Conservation (phyloP, 2,888 invertebrate species). For the Megaustenia siamemsis region DNA sequence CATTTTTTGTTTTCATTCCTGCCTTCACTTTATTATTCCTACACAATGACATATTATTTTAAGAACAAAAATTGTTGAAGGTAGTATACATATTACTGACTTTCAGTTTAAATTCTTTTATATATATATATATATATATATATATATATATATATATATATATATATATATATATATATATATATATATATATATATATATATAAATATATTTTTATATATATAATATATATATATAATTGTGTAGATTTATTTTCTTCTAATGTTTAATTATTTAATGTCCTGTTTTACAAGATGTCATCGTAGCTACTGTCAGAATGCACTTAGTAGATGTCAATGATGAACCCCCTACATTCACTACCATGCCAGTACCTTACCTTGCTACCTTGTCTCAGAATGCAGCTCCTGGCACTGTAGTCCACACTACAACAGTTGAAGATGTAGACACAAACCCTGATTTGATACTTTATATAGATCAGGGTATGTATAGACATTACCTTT, state of each 20-base stretch:
- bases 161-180: too few species aligned
- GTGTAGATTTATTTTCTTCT: too few species aligned
- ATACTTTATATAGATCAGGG: slow-evolving; percentile 66
- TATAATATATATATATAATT: not conserved
- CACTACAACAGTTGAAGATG: slow-evolving; percentile 96
- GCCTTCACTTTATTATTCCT: too few species aligned
- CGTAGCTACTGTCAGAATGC: slow-evolving; percentile 88
- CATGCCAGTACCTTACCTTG: slow-evolving; percentile 96
- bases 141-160: too few species aligned
- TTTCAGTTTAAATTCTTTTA: too few species aligned
- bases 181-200: too few species aligned
- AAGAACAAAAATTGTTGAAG: too few species aligned
- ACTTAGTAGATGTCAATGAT: slow-evolving; percentile 97
- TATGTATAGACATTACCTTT: slow-evolving; percentile 41
- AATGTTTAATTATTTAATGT: not conserved
- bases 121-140: too few species aligned
- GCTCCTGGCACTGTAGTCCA: slow-evolving; percentile 97
- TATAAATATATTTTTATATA: not conserved
- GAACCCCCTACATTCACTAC: slow-evolving; percentile 98
- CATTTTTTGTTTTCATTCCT: too few species aligned
- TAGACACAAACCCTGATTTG: slow-evolving; percentile 92
- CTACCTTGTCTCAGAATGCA: slow-evolving; percentile 96
- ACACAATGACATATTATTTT: too few species aligned
- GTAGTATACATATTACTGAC: too few species aligned
- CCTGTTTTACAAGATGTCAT: slow-evolving; percentile 63